Evolutionary conservation across 1,140 invertebrate genomes (phyloP), one percentile per base, ranked within the genome.

Genomic region (Liolophura sinensis): DNA sequence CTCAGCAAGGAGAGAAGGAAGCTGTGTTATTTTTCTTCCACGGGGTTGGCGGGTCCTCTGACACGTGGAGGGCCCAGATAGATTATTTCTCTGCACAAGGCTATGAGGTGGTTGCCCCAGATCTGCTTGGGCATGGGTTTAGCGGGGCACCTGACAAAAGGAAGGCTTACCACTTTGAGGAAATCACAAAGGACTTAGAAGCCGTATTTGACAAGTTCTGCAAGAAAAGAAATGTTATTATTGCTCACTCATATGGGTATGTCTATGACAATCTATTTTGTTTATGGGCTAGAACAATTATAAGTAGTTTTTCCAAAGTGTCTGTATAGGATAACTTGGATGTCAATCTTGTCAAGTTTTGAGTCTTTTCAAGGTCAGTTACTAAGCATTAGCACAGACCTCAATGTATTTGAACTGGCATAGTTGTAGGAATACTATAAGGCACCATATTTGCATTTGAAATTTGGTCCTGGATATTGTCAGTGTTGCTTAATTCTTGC

Each of bases 111-210:
- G 82, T 91, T 51, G 90, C 89, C 0, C 88, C 90, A 6, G 91
- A 92, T 77, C 83, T 92, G 75, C 81, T 92, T 24, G 91, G 91
- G 1, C 91, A 92, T 80, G 91, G 91, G 1, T 86, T 89, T 67
- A 92, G 90, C 71, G 88, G 87, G 55, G 87, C 89, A 22, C 90
- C 91, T 14, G 78, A 86, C 68, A 83, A 87, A 48, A 71, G 82
- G 9, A 84, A 80, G 48, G 87, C 88, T 59, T 92, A 92, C 78
- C 87, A 86, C 27, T 92, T 92, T 75, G 81, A 85, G 57, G 89
- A 89, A 71, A 84, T 92, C 31, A 79, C 90, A 22, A 83, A 86
- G 56, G 89, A 92, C 77, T 68, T 90, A 0, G 84, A 89, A 48
- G 79, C 84, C 24, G 81, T 92, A 54, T 88, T 92, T 82, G 89